phyloP scores from a whole-genome alignment of 2,113 vertebrate species.

The Scomber japonicus region DNA sequence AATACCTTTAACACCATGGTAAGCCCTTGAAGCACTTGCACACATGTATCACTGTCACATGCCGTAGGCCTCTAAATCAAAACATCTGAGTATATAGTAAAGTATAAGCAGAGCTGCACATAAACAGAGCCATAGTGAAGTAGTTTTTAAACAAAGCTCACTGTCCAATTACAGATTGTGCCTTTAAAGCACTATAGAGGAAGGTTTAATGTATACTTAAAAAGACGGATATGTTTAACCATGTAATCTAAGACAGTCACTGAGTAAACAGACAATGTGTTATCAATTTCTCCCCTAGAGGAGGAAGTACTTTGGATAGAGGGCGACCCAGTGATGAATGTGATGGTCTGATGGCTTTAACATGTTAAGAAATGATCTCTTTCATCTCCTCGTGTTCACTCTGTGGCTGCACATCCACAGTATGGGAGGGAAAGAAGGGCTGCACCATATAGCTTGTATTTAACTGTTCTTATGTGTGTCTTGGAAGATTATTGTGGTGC shows the following conservation, averaged over 20 bases:
- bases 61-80: not conserved
- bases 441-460: not conserved
- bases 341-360: constrained; percentile 83
- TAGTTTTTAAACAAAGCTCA: not conserved
- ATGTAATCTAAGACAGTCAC: constrained; percentile 34
- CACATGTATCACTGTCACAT: not conserved
- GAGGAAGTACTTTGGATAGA: constrained; percentile 69
- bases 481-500: constrained; percentile 19
- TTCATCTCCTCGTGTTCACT: constrained; percentile 65
- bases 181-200: not conserved
- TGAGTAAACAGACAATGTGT: constrained; percentile 66
- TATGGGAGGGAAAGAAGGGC: not conserved
- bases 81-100: not conserved
- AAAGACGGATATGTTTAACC: not conserved
- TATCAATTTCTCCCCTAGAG: constrained; percentile 67
- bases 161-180: not conserved
- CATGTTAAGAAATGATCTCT: constrained; percentile 58
- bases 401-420: constrained; percentile 7
- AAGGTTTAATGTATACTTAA: constrained; percentile 5
- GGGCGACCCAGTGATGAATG: constrained; percentile 71
- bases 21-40: no score
- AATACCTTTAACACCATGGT: no score
- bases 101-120: not conserved
- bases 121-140: not conserved
- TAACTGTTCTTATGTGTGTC: constrained; percentile 12